Percentiles rank a stretch among this genome's conserved stretches.
phyloP scores from a whole-genome alignment of 2,113 vertebrate genomes.

The Charina bottae region DNA sequence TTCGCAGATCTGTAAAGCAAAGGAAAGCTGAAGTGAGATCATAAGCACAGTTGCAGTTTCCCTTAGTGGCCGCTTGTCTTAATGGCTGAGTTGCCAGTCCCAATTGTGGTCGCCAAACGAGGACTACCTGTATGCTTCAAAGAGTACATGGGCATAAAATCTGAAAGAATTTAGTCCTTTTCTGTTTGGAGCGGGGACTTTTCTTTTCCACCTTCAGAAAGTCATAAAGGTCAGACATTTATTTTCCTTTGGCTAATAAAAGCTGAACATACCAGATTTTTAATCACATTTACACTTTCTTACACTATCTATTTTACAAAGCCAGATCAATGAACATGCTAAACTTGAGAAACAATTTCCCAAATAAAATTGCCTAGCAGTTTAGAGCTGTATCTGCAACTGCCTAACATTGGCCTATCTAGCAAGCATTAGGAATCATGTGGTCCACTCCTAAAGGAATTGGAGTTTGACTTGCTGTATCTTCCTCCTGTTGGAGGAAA shows the following conservation, averaged over 20 bases:
- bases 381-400: background rate
- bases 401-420: conserved; percentile 1
- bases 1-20: too few species aligned
- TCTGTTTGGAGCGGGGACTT: background rate
- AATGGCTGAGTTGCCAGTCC: too few species aligned
- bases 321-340: background rate
- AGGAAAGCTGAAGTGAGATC: too few species aligned
- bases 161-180: too few species aligned
- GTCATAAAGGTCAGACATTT: background rate
- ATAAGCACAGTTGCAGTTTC: too few species aligned
- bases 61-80: too few species aligned
- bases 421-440: conserved; percentile 8
- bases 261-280: background rate
- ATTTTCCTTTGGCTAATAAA: background rate
- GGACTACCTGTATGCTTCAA: too few species aligned
- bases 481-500: too few species aligned
- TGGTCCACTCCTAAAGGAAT: background rate
- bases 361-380: background rate
- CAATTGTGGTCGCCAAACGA: too few species aligned
- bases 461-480: background rate
- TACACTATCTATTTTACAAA: background rate
- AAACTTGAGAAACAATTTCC: background rate
- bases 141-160: too few species aligned
- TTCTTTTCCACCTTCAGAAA: background rate
- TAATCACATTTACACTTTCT: background rate